Evolutionary conservation across 2,888 invertebrate species (phyloP).

Genomic region (Rhagonycha lutea): DNA sequence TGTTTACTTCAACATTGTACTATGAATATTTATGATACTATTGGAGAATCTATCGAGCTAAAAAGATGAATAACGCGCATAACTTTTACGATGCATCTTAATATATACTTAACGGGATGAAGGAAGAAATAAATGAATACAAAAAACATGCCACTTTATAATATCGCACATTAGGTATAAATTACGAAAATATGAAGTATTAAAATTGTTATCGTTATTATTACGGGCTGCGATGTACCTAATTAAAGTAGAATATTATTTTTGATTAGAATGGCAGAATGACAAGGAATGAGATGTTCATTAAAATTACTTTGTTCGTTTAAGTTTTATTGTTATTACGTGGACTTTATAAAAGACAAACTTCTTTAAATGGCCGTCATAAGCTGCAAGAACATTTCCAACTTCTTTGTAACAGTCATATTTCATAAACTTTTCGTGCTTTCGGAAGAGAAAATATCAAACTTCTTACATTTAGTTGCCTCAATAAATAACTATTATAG

Average conservation of each 20-base stretch:
- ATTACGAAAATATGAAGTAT: not conserved
- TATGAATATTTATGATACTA: not conserved
- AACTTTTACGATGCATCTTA: not conserved
- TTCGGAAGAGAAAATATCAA: constrained; percentile 13
- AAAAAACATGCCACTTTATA: not conserved
- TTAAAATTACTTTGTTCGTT: constrained; percentile 30
- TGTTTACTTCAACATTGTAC: not conserved
- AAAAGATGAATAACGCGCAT: not conserved
- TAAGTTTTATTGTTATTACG: constrained; percentile 38
- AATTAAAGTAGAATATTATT: not conserved
- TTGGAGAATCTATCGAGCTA: not conserved
- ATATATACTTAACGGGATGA: not conserved
- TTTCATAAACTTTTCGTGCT: constrained; percentile 36
- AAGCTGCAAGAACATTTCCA: constrained; percentile 33
- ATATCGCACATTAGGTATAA: not conserved
- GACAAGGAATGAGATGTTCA: constrained; percentile 23
- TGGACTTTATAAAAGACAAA: constrained; percentile 38
- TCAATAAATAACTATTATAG: constrained; percentile 24
- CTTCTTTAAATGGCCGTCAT: constrained; percentile 36
- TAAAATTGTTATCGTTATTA: not conserved
- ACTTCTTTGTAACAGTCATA: constrained; percentile 35
- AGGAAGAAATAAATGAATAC: not conserved
- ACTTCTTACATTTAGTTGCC: constrained; percentile 10
- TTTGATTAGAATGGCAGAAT: not conserved
- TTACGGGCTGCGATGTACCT: not conserved